Evolutionary conservation across 2,888 invertebrate species (phyloP).

Genomic region (Drosophila formosana): DNA sequence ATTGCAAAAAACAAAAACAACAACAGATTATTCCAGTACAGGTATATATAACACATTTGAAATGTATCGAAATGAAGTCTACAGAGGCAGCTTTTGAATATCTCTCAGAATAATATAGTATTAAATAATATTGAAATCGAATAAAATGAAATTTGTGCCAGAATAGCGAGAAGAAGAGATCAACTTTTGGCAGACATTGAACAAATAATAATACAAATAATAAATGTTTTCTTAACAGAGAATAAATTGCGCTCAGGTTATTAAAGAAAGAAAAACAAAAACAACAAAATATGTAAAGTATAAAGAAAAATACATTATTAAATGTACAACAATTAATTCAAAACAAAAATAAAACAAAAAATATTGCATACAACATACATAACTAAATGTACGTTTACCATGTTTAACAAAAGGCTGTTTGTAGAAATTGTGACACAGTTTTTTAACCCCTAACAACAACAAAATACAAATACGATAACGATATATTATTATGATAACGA

Average conservation of each 20-base stretch:
- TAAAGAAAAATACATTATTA: slow-evolving; percentile 25
- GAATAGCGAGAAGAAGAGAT: slow-evolving; percentile 12
- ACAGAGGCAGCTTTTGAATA: slow-evolving; percentile 30
- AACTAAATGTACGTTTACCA: slow-evolving; percentile 71
- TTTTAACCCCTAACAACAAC: slow-evolving; percentile 48
- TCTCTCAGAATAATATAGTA: slow-evolving; percentile 21
- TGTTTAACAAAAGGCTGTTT: slow-evolving; percentile 84
- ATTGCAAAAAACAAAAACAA: slow-evolving; percentile 28
- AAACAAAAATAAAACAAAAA: slow-evolving; percentile 14
- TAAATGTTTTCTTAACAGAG: slow-evolving; percentile 54
- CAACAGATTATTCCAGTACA: slow-evolving; percentile 41
- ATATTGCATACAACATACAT: slow-evolving; percentile 41
- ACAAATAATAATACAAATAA: slow-evolving; percentile 28
- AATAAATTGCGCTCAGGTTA: slow-evolving; percentile 81
- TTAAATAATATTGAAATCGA: slow-evolving; percentile 20
- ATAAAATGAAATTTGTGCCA: slow-evolving; percentile 41
- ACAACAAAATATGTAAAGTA: slow-evolving; percentile 24
- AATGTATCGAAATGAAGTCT: slow-evolving; percentile 18
- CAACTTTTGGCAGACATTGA: slow-evolving; percentile 37
- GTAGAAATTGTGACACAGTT: slow-evolving; percentile 82
- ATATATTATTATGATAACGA: slow-evolving; percentile 11
- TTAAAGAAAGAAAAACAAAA: slow-evolving; percentile 48
- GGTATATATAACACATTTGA: slow-evolving; percentile 41
- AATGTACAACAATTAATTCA: slow-evolving; percentile 38
- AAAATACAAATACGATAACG: slow-evolving; percentile 25